Evolutionary conservation across 64 coral and sea anemone species (phyloP), one percentile per base, ranked within the genome.

Genomic region (Pachyseris speciosa): DNA sequence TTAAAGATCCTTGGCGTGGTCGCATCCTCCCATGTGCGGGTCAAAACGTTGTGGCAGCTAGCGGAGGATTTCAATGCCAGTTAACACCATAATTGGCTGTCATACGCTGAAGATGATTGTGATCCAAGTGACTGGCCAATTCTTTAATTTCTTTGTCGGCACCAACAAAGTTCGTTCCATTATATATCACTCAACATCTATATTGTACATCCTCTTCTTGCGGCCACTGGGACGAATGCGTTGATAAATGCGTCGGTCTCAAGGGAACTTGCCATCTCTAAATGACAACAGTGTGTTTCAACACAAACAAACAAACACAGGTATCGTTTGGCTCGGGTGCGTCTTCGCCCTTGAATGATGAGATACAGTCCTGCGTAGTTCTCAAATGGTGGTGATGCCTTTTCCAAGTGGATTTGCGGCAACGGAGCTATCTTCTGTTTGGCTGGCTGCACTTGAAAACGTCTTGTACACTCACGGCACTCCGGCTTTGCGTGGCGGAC

Each of bases 241-340:
- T 90, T 90, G 27, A 90, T 36, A 75, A 86, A 86, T 68, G 40
- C 84, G 52, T 87, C 91, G 29, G 83, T 87, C 30, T 94, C 84
- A n/a, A 87, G 69, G n/a, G 84, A 87, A 51, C 71, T 61, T 60
- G 90, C 90, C 68, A 92, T 92, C 49, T 92, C 90, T 58, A 92
- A 72, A 73, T 92, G 90, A 49, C 49, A 84, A 55, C 90, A 92
- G 29, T 69, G 79, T 1, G 90, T 85, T 45, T 85, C 79, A 32
- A 92, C 17, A 53, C 80, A 92, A 45, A 92, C 3, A 43, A 92
- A 92, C 22, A 92, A 41, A 64, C 90, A 92, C 47, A 86, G 40
- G 43, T 92, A 92, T 16, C 79, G 45, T 75, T 92, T 92, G 19
- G 60, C 16, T 4, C 69, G 48, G 7, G 78, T 27, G 44, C 73